Evolutionary conservation across 2,797 vertebrate genomes (phyloP).

Genomic region (Hydrophis major): DNA sequence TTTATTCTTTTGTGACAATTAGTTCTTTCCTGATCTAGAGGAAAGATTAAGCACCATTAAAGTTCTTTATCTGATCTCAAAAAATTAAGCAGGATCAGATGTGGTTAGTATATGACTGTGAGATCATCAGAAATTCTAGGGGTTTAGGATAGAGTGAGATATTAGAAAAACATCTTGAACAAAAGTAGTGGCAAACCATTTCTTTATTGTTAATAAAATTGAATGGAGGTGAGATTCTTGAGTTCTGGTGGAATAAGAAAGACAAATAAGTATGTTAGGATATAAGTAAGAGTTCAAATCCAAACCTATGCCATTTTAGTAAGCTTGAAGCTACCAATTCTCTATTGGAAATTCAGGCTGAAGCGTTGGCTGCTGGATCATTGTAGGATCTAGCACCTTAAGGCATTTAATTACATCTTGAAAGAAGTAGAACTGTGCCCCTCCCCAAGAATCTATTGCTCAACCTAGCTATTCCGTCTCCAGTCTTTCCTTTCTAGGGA

Average conservation of each 20-base stretch:
- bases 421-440: background rate
- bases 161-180: background rate
- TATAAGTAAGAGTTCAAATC: background rate
- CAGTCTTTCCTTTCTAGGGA: background rate
- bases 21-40: constrained; percentile 59
- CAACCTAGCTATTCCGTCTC: background rate
- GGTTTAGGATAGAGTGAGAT: background rate
- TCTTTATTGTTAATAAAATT: background rate
- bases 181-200: background rate
- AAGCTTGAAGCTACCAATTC: background rate
- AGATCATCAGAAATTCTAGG: background rate
- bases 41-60: constrained; percentile 64
- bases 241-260: background rate
- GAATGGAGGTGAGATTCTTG: background rate
- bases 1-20: constrained; percentile 50
- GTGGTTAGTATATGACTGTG: background rate
- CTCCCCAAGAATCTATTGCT: background rate
- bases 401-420: background rate
- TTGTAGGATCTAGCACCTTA: background rate
- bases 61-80: constrained; percentile 41
- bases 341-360: background rate
- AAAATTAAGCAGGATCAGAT: background rate
- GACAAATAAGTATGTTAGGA: background rate
- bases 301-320: background rate
- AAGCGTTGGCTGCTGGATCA: background rate